Evolutionary conservation across 2,113 vertebrate genomes (phyloP).

Genomic region (Scolopax mira): DNA sequence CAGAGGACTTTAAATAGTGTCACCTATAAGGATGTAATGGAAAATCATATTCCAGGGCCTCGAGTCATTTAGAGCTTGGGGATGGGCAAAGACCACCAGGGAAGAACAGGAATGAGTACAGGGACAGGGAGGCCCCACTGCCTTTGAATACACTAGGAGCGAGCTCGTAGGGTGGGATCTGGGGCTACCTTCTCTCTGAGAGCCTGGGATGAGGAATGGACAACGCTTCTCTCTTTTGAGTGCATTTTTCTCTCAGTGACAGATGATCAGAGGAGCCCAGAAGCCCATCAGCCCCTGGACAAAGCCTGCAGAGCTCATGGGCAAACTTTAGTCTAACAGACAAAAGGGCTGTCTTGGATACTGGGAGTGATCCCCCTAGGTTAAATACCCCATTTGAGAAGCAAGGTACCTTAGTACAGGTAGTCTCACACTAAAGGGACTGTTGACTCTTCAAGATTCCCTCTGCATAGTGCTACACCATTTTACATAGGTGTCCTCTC

Average conservation of each 20-base stretch:
- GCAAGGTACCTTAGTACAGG: not conserved
- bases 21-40: not conserved
- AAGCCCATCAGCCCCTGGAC: not conserved
- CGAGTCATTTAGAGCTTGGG: not conserved
- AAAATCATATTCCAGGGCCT: not conserved
- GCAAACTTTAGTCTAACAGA: not conserved
- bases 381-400: not conserved
- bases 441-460: not conserved
- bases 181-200: not conserved
- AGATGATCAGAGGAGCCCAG: not conserved
- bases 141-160: not conserved
- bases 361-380: not conserved
- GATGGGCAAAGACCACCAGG: not conserved
- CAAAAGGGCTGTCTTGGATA: not conserved
- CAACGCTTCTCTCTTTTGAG: not conserved
- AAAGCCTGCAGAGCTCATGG: not conserved
- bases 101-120: not conserved
- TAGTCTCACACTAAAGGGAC: not conserved
- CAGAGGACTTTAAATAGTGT: not conserved
- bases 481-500: not conserved
- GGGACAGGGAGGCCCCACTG: not conserved
- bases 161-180: not conserved
- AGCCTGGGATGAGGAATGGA: not conserved
- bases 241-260: not conserved
- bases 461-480: not conserved